Evolutionary conservation across 2,113 vertebrate species (phyloP).

Genomic region (Rallus limicola): DNA sequence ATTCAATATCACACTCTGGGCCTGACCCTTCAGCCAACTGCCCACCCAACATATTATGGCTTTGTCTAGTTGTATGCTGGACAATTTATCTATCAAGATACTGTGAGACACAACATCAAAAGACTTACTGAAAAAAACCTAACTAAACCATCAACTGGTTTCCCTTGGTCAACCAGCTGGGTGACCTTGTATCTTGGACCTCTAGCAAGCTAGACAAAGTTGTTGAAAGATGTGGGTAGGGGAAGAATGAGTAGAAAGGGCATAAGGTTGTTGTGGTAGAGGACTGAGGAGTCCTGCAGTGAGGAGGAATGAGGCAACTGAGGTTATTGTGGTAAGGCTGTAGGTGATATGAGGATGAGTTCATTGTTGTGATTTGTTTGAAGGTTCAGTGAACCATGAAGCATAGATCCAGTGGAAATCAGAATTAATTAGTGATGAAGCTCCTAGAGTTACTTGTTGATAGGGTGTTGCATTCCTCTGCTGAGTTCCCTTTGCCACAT

Average conservation of each 20-base stretch:
- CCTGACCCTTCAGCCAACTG: too few relatives aligned
- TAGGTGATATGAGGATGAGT: slow-evolving; percentile 11
- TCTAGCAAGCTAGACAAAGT: background rate
- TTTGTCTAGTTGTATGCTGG: too few relatives aligned
- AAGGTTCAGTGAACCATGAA: background rate
- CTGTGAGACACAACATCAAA: too few relatives aligned
- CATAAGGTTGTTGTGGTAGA: background rate
- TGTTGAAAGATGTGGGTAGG: background rate
- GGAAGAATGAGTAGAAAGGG: background rate
- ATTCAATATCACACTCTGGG: too few relatives aligned
- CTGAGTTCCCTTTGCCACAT: background rate
- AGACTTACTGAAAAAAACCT: too few relatives aligned
- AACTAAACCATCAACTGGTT: too few relatives aligned
- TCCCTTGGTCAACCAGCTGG: too few relatives aligned
- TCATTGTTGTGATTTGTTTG: background rate
- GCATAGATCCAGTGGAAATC: slow-evolving; percentile 8
- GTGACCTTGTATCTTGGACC: background rate
- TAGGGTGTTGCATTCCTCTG: background rate
- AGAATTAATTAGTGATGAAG: slow-evolving; percentile 13
- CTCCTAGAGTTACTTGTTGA: background rate
- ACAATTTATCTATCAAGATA: too few relatives aligned
- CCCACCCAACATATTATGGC: too few relatives aligned
- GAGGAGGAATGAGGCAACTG: background rate
- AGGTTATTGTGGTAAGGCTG: background rate
- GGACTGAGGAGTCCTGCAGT: background rate